phyloP scores from a whole-genome alignment of 2,113 vertebrate species.

The Elachura formosa region DNA sequence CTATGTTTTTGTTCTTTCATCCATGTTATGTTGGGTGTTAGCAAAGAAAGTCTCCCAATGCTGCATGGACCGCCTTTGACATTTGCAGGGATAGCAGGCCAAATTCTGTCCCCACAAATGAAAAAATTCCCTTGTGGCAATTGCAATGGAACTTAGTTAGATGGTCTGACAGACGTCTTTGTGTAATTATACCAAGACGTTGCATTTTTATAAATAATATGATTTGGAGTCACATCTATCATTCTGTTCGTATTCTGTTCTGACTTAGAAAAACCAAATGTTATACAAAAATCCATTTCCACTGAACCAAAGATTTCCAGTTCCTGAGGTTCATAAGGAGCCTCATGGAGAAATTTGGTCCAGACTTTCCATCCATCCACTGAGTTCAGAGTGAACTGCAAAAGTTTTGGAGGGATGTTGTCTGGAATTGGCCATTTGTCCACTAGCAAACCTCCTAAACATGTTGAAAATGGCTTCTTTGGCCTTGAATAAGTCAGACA shows the following conservation, averaged over 20 bases:
- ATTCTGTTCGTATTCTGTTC: no score
- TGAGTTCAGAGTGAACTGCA: no score
- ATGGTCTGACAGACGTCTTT: no score
- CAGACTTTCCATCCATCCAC: no score
- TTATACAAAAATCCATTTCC: no score
- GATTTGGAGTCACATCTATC: not conserved
- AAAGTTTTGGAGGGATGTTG: not conserved
- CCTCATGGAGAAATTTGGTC: no score
- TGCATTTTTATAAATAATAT: not conserved
- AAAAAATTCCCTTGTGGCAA: not conserved
- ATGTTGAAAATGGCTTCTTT: not conserved
- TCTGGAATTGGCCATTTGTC: no score
- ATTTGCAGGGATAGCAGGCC: not conserved
- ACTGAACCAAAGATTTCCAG: no score
- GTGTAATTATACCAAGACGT: not conserved
- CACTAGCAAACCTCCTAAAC: not conserved
- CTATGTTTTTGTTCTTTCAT: not conserved
- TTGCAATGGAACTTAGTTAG: no score
- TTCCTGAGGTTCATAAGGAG: no score
- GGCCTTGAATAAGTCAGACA: not conserved
- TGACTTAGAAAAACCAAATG: no score
- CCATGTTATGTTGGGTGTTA: not conserved
- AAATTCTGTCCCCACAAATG: not conserved
- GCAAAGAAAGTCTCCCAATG: not conserved
- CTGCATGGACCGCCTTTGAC: not conserved